Conservation (phyloP, 1,140 invertebrate genomes). For the Aphis gossypii region DNA sequence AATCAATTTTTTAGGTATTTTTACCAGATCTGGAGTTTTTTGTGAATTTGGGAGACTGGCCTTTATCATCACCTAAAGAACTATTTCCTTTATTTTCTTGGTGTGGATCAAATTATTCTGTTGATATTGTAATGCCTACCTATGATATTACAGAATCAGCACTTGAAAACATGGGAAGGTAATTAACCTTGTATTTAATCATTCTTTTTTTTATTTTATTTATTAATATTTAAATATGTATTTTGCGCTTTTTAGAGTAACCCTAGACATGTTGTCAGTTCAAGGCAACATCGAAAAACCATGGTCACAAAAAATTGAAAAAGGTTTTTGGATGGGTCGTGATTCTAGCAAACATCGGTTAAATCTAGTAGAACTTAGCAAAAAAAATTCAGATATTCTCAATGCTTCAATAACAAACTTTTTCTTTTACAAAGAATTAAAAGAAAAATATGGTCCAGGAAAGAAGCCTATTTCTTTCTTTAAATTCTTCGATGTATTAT, state of each 20-base stretch:
- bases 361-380: constrained; percentile 81
- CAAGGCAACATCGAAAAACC: constrained; percentile 77
- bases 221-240: not conserved
- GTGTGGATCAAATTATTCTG: constrained; percentile 86
- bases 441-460: constrained; percentile 85
- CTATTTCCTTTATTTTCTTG: constrained; percentile 91
- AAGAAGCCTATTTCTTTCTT: constrained; percentile 88
- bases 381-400: constrained; percentile 80
- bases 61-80: constrained; percentile 69
- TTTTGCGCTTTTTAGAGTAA: constrained; percentile 72
- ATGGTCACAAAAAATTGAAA: constrained; percentile 80
- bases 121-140: constrained; percentile 88
- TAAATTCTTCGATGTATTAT: constrained; percentile 92
- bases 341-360: constrained; percentile 87
- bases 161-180: constrained; percentile 84
- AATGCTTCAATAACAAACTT: constrained; percentile 95
- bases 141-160: constrained; percentile 94
- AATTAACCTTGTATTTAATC: not conserved
- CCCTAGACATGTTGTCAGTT: constrained; percentile 87
- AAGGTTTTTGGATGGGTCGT: constrained; percentile 90
- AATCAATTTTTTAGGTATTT: constrained; percentile 58
- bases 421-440: constrained; percentile 91
- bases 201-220: not conserved
- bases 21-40: constrained; percentile 91
- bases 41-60: constrained; percentile 96